Base-by-base conservation (phyloP, 2,113 vertebrate species). In the Stegostoma tigrinum region DNA sequence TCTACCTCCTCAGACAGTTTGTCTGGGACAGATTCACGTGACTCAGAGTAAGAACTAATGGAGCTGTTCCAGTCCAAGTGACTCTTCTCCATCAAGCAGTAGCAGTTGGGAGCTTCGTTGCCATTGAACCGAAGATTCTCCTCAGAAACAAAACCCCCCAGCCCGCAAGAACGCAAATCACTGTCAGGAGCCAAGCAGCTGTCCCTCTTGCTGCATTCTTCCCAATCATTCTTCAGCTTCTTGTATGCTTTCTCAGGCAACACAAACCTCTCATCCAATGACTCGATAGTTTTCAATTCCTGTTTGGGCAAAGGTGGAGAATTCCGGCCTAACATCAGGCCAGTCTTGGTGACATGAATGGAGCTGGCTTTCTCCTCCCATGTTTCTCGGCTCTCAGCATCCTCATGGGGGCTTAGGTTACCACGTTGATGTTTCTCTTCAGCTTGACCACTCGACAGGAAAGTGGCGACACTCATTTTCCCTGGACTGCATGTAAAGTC, bases 1-100 rank as follows among this genome's bases (percentile, higher is more conserved):
- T 99, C 99, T 0, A 99, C 99, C 96, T 98, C 98, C 96, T 99
- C 99, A 0, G 99, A 99, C 96, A 99, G 98, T 95, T 98, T 98
- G 95, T 99, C 98, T 2, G 98, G 97, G 21, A 97, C 97, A 72
- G 98, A 97, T 24, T 97, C 98, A 68, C 97, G 98, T 0, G 98
- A 97, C 0, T 97, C 86, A 0, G 97, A 98, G 96, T 98, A 98
- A 0, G 98, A 98, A 75, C 97, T 97, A 85, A 98, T 98, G 5
- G 98, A 98, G 19, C 96, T 97, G 3, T 97, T 96, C 95, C 97
- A 96, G 67, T 96, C 97, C 96, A 97, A 96, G 55, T 97, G 97
- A 80, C 98, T 98, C 1, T 96, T 97, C 86, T 98, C 98, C 0
- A 97, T 23, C 4, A 97, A 96, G 83, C 97, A 97, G 24, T 19